phyloP scores from a whole-genome alignment of 2,888 invertebrate species.

The Aleiodes alternator region DNA sequence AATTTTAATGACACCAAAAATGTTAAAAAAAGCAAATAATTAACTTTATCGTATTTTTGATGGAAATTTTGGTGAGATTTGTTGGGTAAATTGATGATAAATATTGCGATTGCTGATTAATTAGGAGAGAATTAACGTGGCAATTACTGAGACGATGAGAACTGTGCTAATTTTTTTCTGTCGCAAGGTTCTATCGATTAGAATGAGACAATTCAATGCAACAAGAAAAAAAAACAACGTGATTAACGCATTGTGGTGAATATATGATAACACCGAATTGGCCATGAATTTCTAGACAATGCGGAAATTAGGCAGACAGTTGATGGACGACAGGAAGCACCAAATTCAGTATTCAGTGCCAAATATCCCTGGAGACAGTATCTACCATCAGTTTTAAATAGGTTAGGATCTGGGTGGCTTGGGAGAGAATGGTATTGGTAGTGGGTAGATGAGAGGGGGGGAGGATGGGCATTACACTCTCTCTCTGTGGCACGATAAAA shows the following conservation, averaged over 20 bases:
- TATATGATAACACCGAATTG: not conserved
- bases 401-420: conserved; percentile 16
- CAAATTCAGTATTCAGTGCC: conserved; percentile 28
- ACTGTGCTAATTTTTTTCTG: not conserved
- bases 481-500: conserved; percentile 62
- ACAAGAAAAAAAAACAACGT: not conserved
- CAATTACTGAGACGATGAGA: conserved; percentile 8
- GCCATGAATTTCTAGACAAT: not conserved
- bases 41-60: not conserved
- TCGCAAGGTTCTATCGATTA: not conserved
- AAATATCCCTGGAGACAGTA: conserved; percentile 19
- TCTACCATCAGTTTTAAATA: conserved; percentile 1
- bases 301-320: conserved; percentile 17
- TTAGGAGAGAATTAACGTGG: not conserved
- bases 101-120: conserved; percentile 23
- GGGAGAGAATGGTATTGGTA: not conserved
- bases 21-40: too few relatives aligned
- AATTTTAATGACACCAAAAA: too few relatives aligned
- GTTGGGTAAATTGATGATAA: not conserved
- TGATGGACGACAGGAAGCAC: conserved; percentile 21
- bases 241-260: not conserved
- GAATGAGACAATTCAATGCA: too few relatives aligned
- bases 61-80: too few relatives aligned
- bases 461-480: too few relatives aligned
- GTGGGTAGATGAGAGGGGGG: not conserved